Base-by-base conservation (phyloP, 37 sponge, comb jelly and placozoan genomes). In the Tethya wilhelma region DNA sequence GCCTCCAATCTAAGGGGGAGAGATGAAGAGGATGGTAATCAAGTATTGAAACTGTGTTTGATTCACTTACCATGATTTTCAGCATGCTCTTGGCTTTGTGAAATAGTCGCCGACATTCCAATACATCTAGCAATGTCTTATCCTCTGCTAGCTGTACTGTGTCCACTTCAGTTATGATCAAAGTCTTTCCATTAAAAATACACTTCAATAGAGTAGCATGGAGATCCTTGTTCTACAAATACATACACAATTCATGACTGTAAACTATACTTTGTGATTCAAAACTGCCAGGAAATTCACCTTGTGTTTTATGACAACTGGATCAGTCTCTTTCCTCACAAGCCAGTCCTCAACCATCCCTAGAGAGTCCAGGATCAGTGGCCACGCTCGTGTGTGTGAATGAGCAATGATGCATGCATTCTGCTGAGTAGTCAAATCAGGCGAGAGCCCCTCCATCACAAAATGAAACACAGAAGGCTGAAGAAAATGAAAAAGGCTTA, bases 261-360 rank as follows among this genome's bases (percentile, higher is more conserved):
- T n/a, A n/a, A n/a, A n/a, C n/a, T n/a, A n/a, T n/a, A n/a, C n/a
- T n/a, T n/a, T n/a, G n/a, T n/a, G n/a, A n/a, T n/a, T n/a, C n/a
- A n/a, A n/a, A n/a, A n/a, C n/a, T n/a, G n/a, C n/a, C n/a, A n/a
- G n/a, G n/a, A n/a, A n/a, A n/a, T n/a, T n/a, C 37, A 85, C 91
- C 81, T 85, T 59, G 46, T 76, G 58, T 17, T 67, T 34, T 20
- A 80, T 56, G 28, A 71, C 3, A 3, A 64, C 33, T 29, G 64
- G 57, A 0, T 58, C 59, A 22, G 14, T 23, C 31, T 74, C 57
- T 30, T 77, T 45, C 40, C 34, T 40, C 33, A n/a, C 83, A 20
- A 92, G 33, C 90, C 83, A 89, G 11, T 56, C 56, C n/a, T 29
- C 62, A n/a, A 59, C 73, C 75, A 92, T 59, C n/a, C 70, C 64